These are phyloP conservation scores for Lytechinus variegatus DNA, from an alignment of 35 echinoderm and acorn worm genomes.

Conservation along the genomic window DNA sequence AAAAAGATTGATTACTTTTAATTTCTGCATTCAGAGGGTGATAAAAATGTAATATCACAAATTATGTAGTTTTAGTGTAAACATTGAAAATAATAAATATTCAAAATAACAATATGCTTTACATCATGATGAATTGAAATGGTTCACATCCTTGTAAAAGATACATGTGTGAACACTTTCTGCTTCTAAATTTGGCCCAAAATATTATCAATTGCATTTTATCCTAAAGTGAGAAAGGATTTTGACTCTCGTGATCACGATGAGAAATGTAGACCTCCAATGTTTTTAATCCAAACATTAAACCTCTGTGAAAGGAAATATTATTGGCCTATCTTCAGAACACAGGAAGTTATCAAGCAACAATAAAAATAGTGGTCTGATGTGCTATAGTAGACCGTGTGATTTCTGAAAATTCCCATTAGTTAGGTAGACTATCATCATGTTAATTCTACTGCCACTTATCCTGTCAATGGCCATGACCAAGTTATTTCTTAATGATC, in stretches of 20 bases:
- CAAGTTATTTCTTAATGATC: background rate
- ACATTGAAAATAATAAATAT: no score
- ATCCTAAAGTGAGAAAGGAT: background rate
- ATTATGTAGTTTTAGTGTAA: no score
- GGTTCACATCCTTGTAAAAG: background rate
- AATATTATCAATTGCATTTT: background rate
- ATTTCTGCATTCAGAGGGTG: no score
- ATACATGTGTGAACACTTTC: background rate
- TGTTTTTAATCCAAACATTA: constrained; percentile 32
- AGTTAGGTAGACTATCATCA: background rate
- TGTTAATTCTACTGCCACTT: background rate
- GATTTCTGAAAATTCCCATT: background rate
- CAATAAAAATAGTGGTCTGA: constrained; percentile 24
- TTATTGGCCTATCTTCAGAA: background rate
- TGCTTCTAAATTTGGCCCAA: background rate
- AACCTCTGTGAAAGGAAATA: constrained; percentile 42
- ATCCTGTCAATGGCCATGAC: background rate
- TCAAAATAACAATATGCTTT: no score
- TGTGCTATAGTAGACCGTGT: background rate
- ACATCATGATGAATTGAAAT: background rate
- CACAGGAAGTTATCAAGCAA: constrained; percentile 27
- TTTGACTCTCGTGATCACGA: background rate
- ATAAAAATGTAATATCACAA: no score
- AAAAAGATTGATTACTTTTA: no score
- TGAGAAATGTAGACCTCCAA: background rate